Base-by-base conservation (phyloP, 2,888 invertebrate species). In the Sympetrum striolatum region DNA sequence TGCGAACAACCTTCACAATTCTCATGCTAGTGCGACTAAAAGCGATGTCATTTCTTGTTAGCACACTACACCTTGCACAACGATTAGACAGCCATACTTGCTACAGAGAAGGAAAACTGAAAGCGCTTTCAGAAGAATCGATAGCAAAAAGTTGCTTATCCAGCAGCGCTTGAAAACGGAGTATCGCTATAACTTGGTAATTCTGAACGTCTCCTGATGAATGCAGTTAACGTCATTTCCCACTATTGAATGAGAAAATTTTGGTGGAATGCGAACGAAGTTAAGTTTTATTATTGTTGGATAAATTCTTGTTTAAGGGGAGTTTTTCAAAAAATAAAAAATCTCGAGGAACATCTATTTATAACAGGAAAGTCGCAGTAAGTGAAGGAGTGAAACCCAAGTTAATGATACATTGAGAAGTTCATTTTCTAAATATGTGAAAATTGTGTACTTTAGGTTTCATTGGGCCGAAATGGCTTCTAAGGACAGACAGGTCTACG, bases 271-370 rank as follows among this genome's bases (percentile, higher is more conserved):
- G 90, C 53, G 79, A 90, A 80, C 48, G 44, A 73, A 60, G 82
- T 90, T 58, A 90, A 90, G 90, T 82, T 90, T 53, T 90, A 90
- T 90, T 90, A 73, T 44, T 90, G 60, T 73, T 90, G 86, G 90
- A 73, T 90, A 37, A 90, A 73, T 31, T 86, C 90, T 86, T 90
- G 90, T 90, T 73, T 90, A 25, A 53, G 79, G 37, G 90, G 90
- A 90, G 82, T 79, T 48, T 90, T 90, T 80, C 39, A 90, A 80
- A 90, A 80, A 80, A 58, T 90, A 15, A 90, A 35, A 90, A 90
- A 60, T 15, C 80, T 90, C 53, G 90, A 90, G 44, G 80, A 31
- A 58, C 80, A 90, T 80, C 90, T 90, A 44, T 80, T 80, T 53
- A 73, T 90, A 80, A 80, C 80, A 60, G 60, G 81, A n/a, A 81